These are phyloP conservation scores for Drosophila borealis DNA, from an alignment of 2,888 invertebrate genomes.

Conservation along the genomic window DNA sequence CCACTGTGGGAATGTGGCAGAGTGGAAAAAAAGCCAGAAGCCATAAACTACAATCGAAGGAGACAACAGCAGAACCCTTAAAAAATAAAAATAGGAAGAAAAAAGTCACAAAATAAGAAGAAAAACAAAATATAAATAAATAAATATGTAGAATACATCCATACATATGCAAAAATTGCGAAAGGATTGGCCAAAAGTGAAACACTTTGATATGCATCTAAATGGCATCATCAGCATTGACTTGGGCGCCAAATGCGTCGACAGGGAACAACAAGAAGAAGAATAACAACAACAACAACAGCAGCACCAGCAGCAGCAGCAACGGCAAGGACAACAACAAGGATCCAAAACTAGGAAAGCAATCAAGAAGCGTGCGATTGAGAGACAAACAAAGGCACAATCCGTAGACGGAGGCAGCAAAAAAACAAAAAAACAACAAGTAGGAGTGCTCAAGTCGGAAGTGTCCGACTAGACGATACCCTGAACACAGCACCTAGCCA, in stretches of 20 bases:
- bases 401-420: constrained; percentile 14
- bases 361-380: constrained; percentile 69
- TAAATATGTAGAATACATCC: constrained; percentile 34
- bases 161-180: constrained; percentile 71
- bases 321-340: constrained; percentile 29
- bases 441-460: background rate
- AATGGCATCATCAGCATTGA: constrained; percentile 78
- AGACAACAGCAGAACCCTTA: constrained; percentile 30
- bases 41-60: constrained; percentile 72
- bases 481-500: too few species aligned
- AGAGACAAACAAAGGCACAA: constrained; percentile 57
- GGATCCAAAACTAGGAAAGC: constrained; percentile 58
- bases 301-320: constrained; percentile 8
- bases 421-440: constrained; percentile 16
- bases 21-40: constrained; percentile 17
- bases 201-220: constrained; percentile 78
- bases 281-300: constrained; percentile 1
- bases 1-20: background rate
- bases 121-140: constrained; percentile 51
- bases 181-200: constrained; percentile 78
- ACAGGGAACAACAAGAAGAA: constrained; percentile 29
- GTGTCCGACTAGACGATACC: too few species aligned
- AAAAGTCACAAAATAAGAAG: constrained; percentile 16
- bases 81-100: constrained; percentile 10
- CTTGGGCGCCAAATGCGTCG: constrained; percentile 55